These are phyloP conservation scores for Oscheius sp. DNA, from an alignment of 2,888 invertebrate species.

Conservation along the genomic window DNA sequence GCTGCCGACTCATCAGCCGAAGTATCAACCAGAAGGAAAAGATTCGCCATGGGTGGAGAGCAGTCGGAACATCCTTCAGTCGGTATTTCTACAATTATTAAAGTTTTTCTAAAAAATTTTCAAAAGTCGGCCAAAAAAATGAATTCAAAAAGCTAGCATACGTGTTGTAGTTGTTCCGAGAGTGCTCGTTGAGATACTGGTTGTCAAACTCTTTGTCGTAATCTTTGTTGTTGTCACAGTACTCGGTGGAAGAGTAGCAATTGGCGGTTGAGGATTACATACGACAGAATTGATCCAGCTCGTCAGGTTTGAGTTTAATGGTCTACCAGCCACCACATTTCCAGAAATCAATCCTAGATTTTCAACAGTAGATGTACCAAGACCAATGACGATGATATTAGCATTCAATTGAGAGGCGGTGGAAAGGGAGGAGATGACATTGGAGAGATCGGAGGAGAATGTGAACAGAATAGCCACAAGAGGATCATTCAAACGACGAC, in stretches of 20 bases:
- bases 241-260: not conserved
- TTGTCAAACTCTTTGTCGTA: not conserved
- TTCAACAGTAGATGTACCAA: not conserved
- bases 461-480: slow-evolving; percentile 17
- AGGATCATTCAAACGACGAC: not conserved
- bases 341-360: slow-evolving; percentile 9
- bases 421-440: not conserved
- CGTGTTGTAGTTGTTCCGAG: not conserved
- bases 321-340: slow-evolving; percentile 2
- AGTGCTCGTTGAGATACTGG: no score
- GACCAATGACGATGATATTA: slow-evolving; percentile 1
- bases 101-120: not conserved
- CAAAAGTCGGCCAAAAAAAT: not conserved
- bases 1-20: not conserved
- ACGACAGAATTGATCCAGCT: slow-evolving; percentile 1
- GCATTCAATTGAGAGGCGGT: not conserved
- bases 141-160: not conserved
- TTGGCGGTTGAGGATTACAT: slow-evolving; percentile 16
- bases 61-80: slow-evolving; percentile 25
- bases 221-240: not conserved
- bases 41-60: slow-evolving; percentile 6
- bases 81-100: not conserved
- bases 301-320: not conserved
- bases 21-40: slow-evolving; percentile 24
- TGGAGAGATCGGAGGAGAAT: not conserved